A percentile compares a stretch with the other conserved stretches of the same genome.
phyloP scores from a whole-genome alignment of 2,113 vertebrate genomes.

The Oncorhynchus masou region DNA sequence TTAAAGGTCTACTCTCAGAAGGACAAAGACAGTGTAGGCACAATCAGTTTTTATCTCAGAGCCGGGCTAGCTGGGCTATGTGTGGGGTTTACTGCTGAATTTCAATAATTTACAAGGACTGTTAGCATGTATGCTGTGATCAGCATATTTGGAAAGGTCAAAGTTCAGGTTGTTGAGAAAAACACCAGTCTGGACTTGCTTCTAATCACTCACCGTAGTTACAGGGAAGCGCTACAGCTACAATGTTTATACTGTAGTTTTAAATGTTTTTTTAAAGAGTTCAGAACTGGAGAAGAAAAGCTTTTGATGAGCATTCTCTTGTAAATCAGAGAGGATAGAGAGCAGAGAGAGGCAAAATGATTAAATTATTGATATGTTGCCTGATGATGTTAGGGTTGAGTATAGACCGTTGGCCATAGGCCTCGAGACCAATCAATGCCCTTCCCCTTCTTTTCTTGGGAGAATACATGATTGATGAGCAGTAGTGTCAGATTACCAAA shows the following conservation, averaged over 20 bases:
- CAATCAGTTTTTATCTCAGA: not conserved
- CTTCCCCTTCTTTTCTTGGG: not conserved
- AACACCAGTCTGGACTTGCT: not conserved
- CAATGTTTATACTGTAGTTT: not conserved
- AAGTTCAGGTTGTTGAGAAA: not conserved
- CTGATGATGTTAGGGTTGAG: not conserved
- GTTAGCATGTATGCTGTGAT: not conserved
- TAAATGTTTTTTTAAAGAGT: not conserved
- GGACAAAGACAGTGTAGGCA: not conserved
- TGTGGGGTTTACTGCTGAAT: conserved; percentile 16
- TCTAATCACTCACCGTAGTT: not conserved
- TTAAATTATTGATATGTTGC: not conserved
- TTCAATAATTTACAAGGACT: not conserved
- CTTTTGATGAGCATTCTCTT: not conserved
- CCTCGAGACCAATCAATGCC: not conserved
- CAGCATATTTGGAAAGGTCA: not conserved
- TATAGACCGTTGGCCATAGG: not conserved
- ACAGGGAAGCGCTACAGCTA: not conserved
- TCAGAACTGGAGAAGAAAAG: not conserved
- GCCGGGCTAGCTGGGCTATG: conserved; percentile 8
- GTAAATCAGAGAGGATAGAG: not conserved
- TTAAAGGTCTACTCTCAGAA: conserved; percentile 3
- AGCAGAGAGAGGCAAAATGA: not conserved
- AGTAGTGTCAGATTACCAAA: not conserved
- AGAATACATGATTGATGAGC: not conserved